A percentile compares a stretch with the other conserved stretches of the same genome.
Conservation (phyloP, 1,140 invertebrate genomes). For the Meloidogyne floridensis region DNA sequence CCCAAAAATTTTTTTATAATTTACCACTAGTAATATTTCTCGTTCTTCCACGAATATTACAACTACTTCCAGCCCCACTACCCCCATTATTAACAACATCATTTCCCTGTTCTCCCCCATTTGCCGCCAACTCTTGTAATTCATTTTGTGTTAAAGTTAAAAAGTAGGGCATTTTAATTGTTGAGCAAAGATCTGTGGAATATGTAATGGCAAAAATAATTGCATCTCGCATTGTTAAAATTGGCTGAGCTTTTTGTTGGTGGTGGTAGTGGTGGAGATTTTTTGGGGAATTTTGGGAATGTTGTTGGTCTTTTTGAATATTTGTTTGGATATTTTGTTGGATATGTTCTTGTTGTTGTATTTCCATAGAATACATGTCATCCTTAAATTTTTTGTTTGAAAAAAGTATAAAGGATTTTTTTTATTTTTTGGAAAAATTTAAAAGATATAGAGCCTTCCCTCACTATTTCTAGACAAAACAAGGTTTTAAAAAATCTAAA, state of each 20-base stretch:
- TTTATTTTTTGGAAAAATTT: no score
- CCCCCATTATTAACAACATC: not conserved
- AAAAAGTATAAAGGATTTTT: no score
- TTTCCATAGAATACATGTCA: no score
- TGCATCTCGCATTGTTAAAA: slow-evolving; percentile 40
- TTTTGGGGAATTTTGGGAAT: not conserved
- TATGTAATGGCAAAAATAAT: slow-evolving; percentile 47
- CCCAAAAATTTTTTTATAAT: not conserved
- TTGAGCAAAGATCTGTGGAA: slow-evolving; percentile 23
- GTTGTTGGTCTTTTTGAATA: not conserved
- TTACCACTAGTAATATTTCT: slow-evolving; percentile 38
- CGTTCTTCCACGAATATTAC: slow-evolving; percentile 26
- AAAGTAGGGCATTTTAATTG: slow-evolving; percentile 49
- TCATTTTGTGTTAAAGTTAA: slow-evolving; percentile 35
- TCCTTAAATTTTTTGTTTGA: no score
- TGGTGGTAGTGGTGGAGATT: not conserved
- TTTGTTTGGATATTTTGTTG: not conserved
- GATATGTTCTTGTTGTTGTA: no score
- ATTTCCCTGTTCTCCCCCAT: slow-evolving; percentile 25
- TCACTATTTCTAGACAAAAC: no score
- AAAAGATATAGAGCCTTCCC: no score
- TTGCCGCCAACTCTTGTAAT: slow-evolving; percentile 20
- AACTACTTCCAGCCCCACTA: not conserved
- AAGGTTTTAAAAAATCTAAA: no score
- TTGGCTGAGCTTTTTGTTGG: slow-evolving; percentile 25